Conservation (phyloP, 2,113 vertebrate species). For the Plecotus auritus region DNA sequence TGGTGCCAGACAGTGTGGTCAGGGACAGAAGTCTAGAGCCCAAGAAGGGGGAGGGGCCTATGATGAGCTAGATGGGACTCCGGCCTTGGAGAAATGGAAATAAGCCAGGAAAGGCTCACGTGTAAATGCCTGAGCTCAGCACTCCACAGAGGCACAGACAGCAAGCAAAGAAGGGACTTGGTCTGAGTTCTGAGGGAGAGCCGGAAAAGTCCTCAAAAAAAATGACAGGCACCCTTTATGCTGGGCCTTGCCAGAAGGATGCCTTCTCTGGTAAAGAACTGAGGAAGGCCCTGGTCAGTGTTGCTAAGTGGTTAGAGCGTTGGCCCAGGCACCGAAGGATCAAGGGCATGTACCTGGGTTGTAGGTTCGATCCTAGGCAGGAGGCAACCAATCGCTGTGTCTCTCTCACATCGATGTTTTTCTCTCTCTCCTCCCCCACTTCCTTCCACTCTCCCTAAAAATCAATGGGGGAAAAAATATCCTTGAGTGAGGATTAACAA, state of each 20-base stretch:
- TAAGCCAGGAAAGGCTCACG: accelerated
- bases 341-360: too few relatives aligned
- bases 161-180: too few relatives aligned
- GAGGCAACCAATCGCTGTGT: too few relatives aligned
- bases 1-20: not conserved
- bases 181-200: not conserved
- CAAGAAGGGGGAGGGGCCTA: not conserved
- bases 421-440: too few relatives aligned
- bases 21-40: not conserved
- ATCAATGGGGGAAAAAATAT: too few relatives aligned
- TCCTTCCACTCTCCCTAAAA: too few relatives aligned
- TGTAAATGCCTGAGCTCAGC: not conserved
- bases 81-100: not conserved
- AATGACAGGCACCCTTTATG: not conserved
- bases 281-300: not conserved
- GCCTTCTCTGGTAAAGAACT: not conserved
- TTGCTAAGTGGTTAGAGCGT: too few relatives aligned
- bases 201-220: not conserved
- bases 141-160: not conserved
- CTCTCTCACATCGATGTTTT: too few relatives aligned
- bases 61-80: not conserved
- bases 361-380: too few relatives aligned
- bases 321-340: too few relatives aligned
- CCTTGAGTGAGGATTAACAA: too few relatives aligned
- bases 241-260: not conserved